Evolutionary conservation across 2,888 invertebrate genomes (phyloP), one percentile per base, ranked within the genome.

Genomic region (Netelia virgata): DNA sequence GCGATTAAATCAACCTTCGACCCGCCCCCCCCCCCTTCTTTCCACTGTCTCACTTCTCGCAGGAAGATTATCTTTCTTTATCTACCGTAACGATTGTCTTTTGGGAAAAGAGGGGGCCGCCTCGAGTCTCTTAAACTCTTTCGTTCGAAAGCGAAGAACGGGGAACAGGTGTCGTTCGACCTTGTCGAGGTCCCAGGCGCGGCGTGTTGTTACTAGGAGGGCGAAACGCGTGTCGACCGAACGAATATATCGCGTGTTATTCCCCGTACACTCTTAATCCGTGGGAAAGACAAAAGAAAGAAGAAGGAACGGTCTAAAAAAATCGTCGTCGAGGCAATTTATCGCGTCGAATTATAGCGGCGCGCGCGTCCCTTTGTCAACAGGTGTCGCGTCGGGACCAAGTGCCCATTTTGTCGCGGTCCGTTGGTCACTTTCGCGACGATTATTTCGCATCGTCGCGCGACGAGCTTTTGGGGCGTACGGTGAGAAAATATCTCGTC

Each of bases 191-290:
- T 36, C 36, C 36, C 36, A 84, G 87, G 81, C 72, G 61, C 55
- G 47, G 68, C n/a, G 28, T 36, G 69, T 47, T 47, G 68, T 64
- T 68, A 16, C 57, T 61, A 23, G 16, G 57, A 47, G 59, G 41
- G 43, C 14, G 20, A 8, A 20, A 23, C 47, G 50, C 47, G 68
- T 66, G 59, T 47, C 74, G 16, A 43, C 11, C 36, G 72, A 61
- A 59, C 43, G 70, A 59, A 70, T 16, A 20, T 20, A 43, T 55
- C 64, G 55, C 66, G 16, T 47, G 11, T 23, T 61, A 79, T 87
- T 88, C 88, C 88, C 90, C 87, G 88, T 88, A 90, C 85, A 85
- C 82, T 59, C 87, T 87, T 83, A 91, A 91, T 92, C 92, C 92
- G 92, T 92, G 92, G 91, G 92, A 92, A 92, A 76, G 43, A 72